phyloP scores from a whole-genome alignment of 2,797 vertebrate species.

The Mus minutoides region DNA sequence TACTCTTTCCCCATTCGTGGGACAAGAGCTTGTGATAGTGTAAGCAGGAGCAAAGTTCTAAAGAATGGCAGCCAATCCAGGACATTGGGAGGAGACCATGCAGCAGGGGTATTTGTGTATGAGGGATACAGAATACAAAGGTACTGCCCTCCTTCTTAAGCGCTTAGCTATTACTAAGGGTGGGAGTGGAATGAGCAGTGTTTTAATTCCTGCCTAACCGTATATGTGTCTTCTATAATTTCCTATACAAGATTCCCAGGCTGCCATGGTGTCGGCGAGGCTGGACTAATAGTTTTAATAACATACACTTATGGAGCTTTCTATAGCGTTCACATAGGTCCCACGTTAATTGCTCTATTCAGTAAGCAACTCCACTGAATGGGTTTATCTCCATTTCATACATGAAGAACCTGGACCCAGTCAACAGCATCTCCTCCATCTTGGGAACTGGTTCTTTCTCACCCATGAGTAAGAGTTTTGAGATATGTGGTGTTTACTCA shows the following conservation, averaged over 20 bases:
- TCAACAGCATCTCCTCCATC: background rate
- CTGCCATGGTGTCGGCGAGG: background rate
- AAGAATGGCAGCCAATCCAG: background rate
- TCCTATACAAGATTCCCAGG: background rate
- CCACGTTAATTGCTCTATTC: constrained; percentile 40
- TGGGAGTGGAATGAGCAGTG: background rate
- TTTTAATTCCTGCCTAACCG: background rate
- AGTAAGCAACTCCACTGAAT: background rate
- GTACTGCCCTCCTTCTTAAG: background rate
- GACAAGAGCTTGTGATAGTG: background rate
- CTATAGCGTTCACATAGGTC: background rate
- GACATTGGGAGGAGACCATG: background rate
- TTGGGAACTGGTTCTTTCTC: background rate
- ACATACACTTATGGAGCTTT: background rate
- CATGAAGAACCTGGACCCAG: background rate
- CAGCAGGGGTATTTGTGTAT: background rate
- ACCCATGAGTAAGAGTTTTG: background rate
- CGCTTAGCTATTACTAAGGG: background rate
- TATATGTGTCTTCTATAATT: background rate
- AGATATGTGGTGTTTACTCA: background rate
- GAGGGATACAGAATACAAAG: background rate
- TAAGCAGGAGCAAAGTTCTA: background rate
- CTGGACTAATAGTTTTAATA: constrained; percentile 65
- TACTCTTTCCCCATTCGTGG: background rate
- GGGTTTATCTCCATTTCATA: constrained; percentile 1